Conservation (phyloP, 1,140 invertebrate genomes). For the Monochamus saltuarius region DNA sequence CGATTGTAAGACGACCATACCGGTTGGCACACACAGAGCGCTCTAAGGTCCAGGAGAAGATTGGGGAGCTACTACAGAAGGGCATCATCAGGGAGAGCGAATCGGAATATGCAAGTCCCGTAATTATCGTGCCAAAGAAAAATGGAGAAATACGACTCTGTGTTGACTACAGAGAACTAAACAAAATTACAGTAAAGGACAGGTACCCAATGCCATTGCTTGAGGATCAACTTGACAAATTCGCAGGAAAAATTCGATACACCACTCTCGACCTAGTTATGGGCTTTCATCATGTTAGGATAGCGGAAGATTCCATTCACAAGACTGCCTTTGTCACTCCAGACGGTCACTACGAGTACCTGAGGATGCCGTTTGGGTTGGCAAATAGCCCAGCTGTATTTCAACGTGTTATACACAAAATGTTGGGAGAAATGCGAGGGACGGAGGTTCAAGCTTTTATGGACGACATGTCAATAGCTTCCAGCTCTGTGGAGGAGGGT, state of each 20-base stretch:
- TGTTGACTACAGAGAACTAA: conserved; percentile 56
- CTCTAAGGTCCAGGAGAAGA: conserved; percentile 19
- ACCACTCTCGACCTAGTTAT: conserved; percentile 11
- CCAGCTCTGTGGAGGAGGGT: no score
- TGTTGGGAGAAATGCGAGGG: neutral
- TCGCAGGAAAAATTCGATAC: conserved; percentile 24
- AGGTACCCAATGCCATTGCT: no score
- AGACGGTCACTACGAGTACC: conserved; percentile 12
- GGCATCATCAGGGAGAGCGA: conserved; percentile 41
- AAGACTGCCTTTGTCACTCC: conserved; percentile 12
- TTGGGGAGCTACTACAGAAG: conserved; percentile 25
- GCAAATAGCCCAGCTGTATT: conserved; percentile 4
- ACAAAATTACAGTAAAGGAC: conserved; percentile 47
- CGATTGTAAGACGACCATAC: neutral
- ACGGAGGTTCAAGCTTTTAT: conserved; percentile 6
- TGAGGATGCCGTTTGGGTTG: conserved; percentile 12
- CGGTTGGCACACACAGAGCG: conserved; percentile 24
- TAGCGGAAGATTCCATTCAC: conserved; percentile 4
- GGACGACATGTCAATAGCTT: conserved; percentile 11
- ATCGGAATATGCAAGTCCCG: conserved; percentile 51
- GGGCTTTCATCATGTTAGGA: conserved; percentile 13
- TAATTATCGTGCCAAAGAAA: conserved; percentile 56
- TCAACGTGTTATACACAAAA: conserved; percentile 10
- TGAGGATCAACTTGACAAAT: conserved; percentile 43
- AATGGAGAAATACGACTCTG: conserved; percentile 53